phyloP scores from a whole-genome alignment of 2,113 vertebrate genomes.

The Verasper variegatus region DNA sequence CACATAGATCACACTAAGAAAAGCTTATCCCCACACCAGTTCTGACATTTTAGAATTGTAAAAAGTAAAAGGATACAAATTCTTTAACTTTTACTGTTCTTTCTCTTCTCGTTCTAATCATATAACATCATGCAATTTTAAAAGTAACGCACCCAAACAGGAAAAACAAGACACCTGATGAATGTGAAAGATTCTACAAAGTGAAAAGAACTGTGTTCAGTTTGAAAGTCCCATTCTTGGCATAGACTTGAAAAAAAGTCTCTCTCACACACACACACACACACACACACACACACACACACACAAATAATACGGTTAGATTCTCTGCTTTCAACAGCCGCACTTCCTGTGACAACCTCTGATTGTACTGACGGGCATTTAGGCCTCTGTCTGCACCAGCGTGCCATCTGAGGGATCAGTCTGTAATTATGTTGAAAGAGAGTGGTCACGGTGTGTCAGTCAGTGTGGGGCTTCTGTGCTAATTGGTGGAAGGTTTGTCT shows the following conservation, averaged over 20 bases:
- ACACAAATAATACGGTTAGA: conserved; percentile 15
- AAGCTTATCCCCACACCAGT: not conserved
- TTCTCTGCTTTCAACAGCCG: conserved; percentile 15
- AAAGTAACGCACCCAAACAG: not conserved
- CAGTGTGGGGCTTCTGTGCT: conserved; percentile 1
- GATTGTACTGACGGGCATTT: conserved; percentile 43
- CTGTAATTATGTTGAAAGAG: conserved; percentile 47
- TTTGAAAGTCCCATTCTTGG: not conserved
- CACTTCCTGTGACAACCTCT: conserved; percentile 49
- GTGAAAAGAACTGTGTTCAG: not conserved
- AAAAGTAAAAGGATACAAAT: not conserved
- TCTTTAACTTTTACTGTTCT: not conserved
- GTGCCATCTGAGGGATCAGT: conserved; percentile 30
- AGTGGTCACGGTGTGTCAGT: conserved; percentile 45
- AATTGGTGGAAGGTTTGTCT: conserved; percentile 9
- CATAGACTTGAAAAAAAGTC: not conserved
- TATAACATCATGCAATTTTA: not conserved
- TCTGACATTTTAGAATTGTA: not conserved
- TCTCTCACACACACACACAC: not conserved
- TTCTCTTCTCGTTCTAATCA: not conserved
- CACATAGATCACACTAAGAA: not conserved
- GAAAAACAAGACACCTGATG: not conserved
- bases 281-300: not conserved
- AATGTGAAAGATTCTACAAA: not conserved
- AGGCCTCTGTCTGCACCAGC: conserved; percentile 9